Percentiles rank a stretch among this genome's conserved stretches.
These are phyloP conservation scores for Drosophila differens DNA, from an alignment of 2,888 invertebrate genomes.

Conservation along the genomic window DNA sequence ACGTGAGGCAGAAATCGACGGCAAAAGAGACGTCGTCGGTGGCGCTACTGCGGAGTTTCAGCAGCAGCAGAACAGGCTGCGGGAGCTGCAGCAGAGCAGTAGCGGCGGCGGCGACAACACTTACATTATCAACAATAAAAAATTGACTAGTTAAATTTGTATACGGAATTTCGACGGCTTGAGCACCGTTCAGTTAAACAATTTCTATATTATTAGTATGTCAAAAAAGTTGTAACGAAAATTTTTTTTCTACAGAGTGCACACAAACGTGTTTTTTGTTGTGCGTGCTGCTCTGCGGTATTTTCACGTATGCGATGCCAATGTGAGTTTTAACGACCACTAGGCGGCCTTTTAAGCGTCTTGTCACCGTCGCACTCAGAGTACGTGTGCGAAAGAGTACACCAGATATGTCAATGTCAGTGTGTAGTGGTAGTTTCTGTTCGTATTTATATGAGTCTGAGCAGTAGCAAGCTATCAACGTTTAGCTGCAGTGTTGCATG, in stretches of 20 bases:
- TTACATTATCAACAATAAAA: constrained; percentile 81
- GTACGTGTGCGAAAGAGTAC: constrained; percentile 60
- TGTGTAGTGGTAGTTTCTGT: constrained; percentile 62
- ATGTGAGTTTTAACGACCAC: constrained; percentile 59
- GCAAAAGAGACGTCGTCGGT: constrained; percentile 29
- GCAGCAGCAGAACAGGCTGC: constrained; percentile 8
- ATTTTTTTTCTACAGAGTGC: constrained; percentile 60
- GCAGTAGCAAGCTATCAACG: constrained; percentile 50
- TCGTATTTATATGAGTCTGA: constrained; percentile 32
- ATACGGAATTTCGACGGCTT: constrained; percentile 79
- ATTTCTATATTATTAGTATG: constrained; percentile 57
- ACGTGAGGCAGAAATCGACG: constrained; percentile 38
- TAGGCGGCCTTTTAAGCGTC: constrained; percentile 68
- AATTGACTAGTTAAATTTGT: constrained; percentile 78
- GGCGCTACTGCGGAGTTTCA: constrained; percentile 14
- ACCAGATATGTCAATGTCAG: constrained; percentile 71
- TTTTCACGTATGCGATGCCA: constrained; percentile 64
- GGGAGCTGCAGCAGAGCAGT: constrained; percentile 2
- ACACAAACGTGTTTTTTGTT: constrained; percentile 66
- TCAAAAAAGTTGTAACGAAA: constrained; percentile 57
- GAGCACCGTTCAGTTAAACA: constrained; percentile 69
- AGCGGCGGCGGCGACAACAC: constrained; percentile 23
- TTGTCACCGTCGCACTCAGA: constrained; percentile 47
- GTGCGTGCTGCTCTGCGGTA: constrained; percentile 68
- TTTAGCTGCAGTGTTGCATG: constrained; percentile 72